phyloP scores from a whole-genome alignment of 2,113 vertebrate species.

The Macheiramphus alcinus region DNA sequence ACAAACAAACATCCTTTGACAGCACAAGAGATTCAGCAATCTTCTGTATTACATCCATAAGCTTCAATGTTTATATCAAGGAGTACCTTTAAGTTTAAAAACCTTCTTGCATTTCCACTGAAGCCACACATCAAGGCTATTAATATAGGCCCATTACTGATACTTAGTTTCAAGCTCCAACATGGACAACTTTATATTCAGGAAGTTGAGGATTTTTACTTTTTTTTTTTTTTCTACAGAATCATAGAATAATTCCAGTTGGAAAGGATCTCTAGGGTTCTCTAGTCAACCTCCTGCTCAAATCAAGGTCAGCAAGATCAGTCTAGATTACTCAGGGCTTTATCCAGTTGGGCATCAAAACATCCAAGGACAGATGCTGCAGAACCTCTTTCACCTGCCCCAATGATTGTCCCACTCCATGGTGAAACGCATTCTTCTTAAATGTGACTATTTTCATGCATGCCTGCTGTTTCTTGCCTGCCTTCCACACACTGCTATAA shows the following conservation, averaged over 20 bases:
- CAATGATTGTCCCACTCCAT: background rate
- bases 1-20: background rate
- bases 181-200: background rate
- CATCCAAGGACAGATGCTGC: background rate
- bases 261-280: background rate
- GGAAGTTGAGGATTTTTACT: background rate
- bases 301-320: background rate
- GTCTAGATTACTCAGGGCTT: background rate
- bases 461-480: background rate
- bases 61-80: background rate
- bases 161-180: background rate
- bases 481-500: background rate
- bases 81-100: background rate
- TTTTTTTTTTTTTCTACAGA: background rate
- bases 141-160: background rate
- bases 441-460: background rate
- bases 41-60: background rate
- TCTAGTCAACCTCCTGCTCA: background rate
- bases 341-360: background rate
- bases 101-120: background rate
- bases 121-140: background rate
- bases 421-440: background rate
- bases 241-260: background rate
- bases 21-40: background rate
- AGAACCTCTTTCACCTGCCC: background rate